phyloP scores from a whole-genome alignment of 1,140 invertebrate genomes.

The Theocolax elegans region DNA sequence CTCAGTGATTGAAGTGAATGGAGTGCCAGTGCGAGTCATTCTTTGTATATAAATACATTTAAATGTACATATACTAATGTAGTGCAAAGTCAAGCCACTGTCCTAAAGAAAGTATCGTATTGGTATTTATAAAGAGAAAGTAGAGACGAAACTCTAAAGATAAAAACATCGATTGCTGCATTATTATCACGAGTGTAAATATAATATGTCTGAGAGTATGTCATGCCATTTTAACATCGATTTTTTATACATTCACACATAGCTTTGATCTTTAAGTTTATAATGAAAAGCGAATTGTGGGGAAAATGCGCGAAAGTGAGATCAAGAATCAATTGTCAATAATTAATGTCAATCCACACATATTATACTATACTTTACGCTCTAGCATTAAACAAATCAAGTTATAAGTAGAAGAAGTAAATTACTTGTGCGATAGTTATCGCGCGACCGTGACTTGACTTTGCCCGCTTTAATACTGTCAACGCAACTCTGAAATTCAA shows the following conservation, averaged over 20 bases:
- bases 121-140: constrained; percentile 2
- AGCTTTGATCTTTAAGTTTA: constrained; percentile 39
- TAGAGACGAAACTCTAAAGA: neutral
- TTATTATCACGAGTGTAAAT: constrained; percentile 59
- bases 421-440: constrained; percentile 27
- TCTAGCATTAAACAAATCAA: constrained; percentile 39
- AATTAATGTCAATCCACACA: constrained; percentile 36
- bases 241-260: constrained; percentile 57
- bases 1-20: constrained; percentile 59
- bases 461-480: constrained; percentile 61
- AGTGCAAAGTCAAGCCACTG: constrained; percentile 64
- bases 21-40: constrained; percentile 63
- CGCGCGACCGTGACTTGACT: constrained; percentile 62
- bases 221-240: constrained; percentile 58
- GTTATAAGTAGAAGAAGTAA: constrained; percentile 17
- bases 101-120: constrained; percentile 52
- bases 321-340: constrained; percentile 36
- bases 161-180: constrained; percentile 57
- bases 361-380: constrained; percentile 30
- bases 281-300: constrained; percentile 8
- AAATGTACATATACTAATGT: constrained; percentile 65
- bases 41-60: constrained; percentile 67
- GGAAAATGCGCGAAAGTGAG: neutral
- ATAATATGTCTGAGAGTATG: constrained; percentile 46
- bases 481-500: constrained; percentile 66